These are phyloP conservation scores for Orycteropus afer DNA, from an alignment of 2,113 vertebrate species.

Conservation along the genomic window DNA sequence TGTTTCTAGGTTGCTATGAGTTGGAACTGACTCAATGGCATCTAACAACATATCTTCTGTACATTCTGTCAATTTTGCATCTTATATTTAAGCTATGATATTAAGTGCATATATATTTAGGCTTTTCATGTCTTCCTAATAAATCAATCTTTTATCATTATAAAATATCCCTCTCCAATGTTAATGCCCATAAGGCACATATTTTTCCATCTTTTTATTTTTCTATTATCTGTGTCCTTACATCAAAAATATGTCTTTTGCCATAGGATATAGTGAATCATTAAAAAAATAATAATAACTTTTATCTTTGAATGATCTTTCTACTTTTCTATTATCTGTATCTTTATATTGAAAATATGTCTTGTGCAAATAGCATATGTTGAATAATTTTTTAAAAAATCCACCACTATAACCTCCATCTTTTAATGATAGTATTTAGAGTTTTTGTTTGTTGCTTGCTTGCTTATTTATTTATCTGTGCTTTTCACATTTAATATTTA, in stretches of 20 bases:
- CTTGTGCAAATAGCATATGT: no score
- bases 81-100: background rate
- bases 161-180: background rate
- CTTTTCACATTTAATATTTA: background rate
- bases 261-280: background rate
- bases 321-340: no score
- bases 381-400: no score
- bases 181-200: background rate
- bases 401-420: background rate
- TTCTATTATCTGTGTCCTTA: background rate
- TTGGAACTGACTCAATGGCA: no score
- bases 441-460: background rate
- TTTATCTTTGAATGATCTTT: no score
- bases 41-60: background rate
- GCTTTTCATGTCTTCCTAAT: background rate
- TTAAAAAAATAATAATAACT: no score
- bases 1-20: no score
- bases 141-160: background rate
- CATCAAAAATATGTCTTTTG: background rate
- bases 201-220: background rate
- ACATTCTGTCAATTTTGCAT: background rate
- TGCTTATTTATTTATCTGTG: no score
- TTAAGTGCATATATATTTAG: background rate
- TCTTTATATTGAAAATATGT: no score
- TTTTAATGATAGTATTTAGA: background rate